Evolutionary conservation across 2,888 invertebrate genomes (phyloP), one percentile per base, ranked within the genome.

Genomic region (Callinectes sapidus): DNA sequence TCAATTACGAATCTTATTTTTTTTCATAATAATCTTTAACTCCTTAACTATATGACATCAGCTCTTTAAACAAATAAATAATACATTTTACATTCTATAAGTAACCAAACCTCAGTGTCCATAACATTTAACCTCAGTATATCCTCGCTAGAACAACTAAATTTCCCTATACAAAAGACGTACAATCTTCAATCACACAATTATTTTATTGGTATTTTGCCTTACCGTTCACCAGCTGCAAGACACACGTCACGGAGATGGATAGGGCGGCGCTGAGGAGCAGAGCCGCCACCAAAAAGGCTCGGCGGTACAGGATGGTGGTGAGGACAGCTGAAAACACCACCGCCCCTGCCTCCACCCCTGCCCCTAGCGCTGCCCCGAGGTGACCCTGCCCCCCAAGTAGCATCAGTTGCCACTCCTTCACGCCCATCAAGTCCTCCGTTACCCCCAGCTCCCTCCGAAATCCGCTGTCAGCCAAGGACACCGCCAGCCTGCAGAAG

Each of bases 251-350:
- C 87, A 96, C 95, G 39, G 95, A 93, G 18, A 96, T 95, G 94
- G 96, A 96, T 92, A 96, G 95, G 0, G 95, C 90, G 5, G 96
- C 96, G 91, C 95, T 96, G 32, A 96, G 94, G 54, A 95, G 95
- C 92, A 96, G 96, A 23, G 55, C n/a, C n/a, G 96, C 95, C 94
- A 96, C 96, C 92, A 96, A 95, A 1, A 95, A 88, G 8, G 96
- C 96, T 92, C 95, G 96, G 28, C 96, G 94, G 48, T 95, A 95
- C 92, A 96, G 96, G 94, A 95, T 96, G 23, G 95, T 95, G 54
- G 95, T 95, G 94, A 96, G 95, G 0, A 96, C 96, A 55, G 95
- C 95, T 90, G 96, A 95, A 87, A 96, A 95, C 1, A 96, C 96
- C 94, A 96, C 96, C 94, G 95, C 95, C 92, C 95, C 95, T 32